Percentiles rank a stretch among this genome's conserved stretches.
These are phyloP conservation scores for Octopus sinensis DNA, from an alignment of 1,140 invertebrate species.

Conservation along the genomic window DNA sequence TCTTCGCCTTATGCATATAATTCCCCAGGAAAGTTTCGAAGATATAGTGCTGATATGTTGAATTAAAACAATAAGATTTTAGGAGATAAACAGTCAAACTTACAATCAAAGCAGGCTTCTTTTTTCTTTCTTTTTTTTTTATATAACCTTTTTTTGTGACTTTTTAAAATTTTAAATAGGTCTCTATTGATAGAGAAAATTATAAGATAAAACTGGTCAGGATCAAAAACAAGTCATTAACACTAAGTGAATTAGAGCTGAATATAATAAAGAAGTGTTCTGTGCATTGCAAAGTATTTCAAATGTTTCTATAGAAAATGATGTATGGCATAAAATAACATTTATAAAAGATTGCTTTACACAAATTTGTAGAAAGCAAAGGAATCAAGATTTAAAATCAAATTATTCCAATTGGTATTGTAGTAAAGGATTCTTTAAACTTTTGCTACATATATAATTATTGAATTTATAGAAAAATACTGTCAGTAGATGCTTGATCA, in stretches of 20 bases:
- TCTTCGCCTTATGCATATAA: slow-evolving; percentile 9
- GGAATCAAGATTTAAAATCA: not conserved
- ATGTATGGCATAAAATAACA: slow-evolving; percentile 7
- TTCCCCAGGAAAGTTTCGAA: slow-evolving; percentile 9
- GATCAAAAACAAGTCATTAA: slow-evolving; percentile 8
- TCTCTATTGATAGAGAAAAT: not conserved
- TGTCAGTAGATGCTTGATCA: not conserved
- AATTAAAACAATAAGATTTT: slow-evolving; percentile 7
- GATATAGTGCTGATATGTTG: slow-evolving; percentile 5
- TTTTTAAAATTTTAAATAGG: not conserved
- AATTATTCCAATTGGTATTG: not conserved
- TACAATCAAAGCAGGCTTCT: slow-evolving; percentile 9
- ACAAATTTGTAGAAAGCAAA: slow-evolving; percentile 2
- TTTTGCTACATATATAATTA: not conserved
- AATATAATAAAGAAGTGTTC: not conserved
- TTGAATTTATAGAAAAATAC: slow-evolving; percentile 8
- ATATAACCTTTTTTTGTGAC: not conserved
- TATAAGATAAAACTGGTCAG: not conserved
- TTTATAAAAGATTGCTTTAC: not conserved
- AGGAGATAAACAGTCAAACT: slow-evolving; percentile 3
- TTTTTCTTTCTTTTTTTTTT: not conserved
- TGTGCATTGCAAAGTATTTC: slow-evolving; percentile 10
- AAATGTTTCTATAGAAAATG: slow-evolving; percentile 3
- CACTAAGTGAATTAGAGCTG: slow-evolving; percentile 6
- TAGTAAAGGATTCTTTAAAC: not conserved